Conservation (phyloP, 2,113 vertebrate genomes). For the Balaeniceps rex region DNA sequence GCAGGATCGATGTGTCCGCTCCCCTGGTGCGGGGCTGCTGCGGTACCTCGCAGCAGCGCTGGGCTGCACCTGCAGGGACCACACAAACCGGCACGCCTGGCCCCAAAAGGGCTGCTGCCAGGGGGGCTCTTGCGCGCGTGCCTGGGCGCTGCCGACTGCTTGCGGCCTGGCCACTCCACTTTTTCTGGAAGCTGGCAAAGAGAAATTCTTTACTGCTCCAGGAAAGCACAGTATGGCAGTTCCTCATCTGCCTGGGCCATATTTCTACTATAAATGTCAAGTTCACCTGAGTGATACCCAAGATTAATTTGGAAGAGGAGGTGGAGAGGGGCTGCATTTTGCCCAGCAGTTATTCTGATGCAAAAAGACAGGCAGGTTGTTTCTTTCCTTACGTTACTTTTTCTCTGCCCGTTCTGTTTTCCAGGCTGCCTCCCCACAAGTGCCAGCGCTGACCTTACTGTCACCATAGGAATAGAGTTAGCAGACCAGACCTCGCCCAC, state of each 20-base stretch:
- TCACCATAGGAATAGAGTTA: constrained; percentile 39
- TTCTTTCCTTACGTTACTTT: not conserved
- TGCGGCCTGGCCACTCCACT: accelerated
- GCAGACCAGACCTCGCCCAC: constrained; percentile 70
- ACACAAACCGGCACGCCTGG: not conserved
- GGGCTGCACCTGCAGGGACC: not conserved
- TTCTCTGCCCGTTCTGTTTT: not conserved
- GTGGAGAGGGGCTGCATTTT: not conserved
- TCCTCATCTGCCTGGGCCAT: not conserved
- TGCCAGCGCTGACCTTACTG: constrained; percentile 65
- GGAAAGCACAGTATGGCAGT: accelerated
- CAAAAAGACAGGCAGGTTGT: too few relatives aligned
- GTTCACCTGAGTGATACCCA: not conserved
- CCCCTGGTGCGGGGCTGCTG: too few relatives aligned
- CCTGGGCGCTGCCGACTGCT: accelerated
- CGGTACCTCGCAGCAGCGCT: too few relatives aligned
- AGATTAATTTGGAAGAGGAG: not conserved
- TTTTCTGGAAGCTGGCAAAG: too few relatives aligned
- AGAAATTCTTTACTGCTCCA: not conserved
- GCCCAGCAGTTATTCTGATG: accelerated
- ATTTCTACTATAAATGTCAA: not conserved
- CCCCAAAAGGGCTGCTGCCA: not conserved
- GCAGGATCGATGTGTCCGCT: not conserved
- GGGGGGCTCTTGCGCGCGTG: accelerated
- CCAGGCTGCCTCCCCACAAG: constrained; percentile 83